phyloP scores from a whole-genome alignment of 1,140 invertebrate species.

The Helicoverpa armigera region DNA sequence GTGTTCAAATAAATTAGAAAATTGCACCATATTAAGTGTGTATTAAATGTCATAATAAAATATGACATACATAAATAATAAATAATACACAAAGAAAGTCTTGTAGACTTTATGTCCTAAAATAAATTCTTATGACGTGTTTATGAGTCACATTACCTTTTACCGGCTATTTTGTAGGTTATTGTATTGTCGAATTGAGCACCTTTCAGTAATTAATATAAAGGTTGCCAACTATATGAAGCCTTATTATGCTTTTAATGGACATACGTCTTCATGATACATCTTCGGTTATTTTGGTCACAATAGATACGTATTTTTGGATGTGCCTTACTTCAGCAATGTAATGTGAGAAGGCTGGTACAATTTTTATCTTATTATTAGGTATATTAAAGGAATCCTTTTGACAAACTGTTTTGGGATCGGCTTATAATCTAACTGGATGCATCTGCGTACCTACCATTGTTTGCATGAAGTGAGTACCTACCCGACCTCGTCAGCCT shows the following conservation, averaged over 20 bases:
- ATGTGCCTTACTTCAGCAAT: not conserved
- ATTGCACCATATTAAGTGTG: not conserved
- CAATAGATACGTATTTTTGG: conserved; percentile 16
- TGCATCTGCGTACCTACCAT: too few relatives aligned
- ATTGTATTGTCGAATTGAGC: not conserved
- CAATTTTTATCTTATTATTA: too few relatives aligned
- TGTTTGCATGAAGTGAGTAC: too few relatives aligned
- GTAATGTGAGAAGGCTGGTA: too few relatives aligned
- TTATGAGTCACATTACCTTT: conserved; percentile 19
- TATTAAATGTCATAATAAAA: conserved; percentile 3
- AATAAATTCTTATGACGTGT: conserved; percentile 28
- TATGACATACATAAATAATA: conserved; percentile 5
- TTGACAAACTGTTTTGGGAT: too few relatives aligned
- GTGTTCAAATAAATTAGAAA: not conserved
- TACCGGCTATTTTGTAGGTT: not conserved
- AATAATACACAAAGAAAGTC: not conserved
- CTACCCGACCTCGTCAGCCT: too few relatives aligned
- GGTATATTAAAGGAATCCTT: too few relatives aligned
- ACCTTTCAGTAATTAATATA: conserved; percentile 8
- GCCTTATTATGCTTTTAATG: not conserved
- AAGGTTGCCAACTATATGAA: not conserved
- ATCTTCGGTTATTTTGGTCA: conserved; percentile 1
- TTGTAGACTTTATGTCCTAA: conserved; percentile 15
- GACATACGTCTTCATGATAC: conserved; percentile 1
- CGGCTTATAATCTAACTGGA: too few relatives aligned